Evolutionary conservation across 37 sponge, comb jelly and placozoan genomes (phyloP), one percentile per base, ranked within the genome.

Genomic region (Oopsacas minuta): DNA sequence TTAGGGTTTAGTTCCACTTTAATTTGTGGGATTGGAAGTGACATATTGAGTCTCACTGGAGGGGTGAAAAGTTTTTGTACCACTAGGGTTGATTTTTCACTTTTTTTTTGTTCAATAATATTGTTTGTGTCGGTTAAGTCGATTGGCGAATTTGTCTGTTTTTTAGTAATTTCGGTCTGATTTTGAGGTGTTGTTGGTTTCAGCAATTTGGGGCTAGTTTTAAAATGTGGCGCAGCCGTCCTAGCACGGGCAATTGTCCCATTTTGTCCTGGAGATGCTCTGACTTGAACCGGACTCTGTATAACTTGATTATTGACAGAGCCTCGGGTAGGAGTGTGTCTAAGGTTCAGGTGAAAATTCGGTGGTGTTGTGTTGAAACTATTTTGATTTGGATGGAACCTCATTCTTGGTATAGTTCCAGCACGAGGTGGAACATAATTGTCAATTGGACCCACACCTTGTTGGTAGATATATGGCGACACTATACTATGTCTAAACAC

Each of bases 241-340:
- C 75, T 61, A 61, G 75, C 75, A 25, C 75, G 75, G 5, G 75
- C 75, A 3, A 61, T 61, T 25, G 75, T 61, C 17, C 75, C 75
- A 61, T 34, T 61, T n/a, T 61, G 75, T 5, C 75, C 28, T 3
- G 75, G 75, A 20, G 75, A 61, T 12, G 75, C 28, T 61, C 22
- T 61, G 3, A 61, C 17, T 34, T 61, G 22, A 20, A 25, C 28
- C 7, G 75, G 75, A 61, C 75, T 61, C 22, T 3, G 75, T 3
- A 61, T 34, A 20, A 10, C 22, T 12, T 3, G 22, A 10, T 61
- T 61, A 10, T 25, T 61, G 7, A 3, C 30, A 34, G 75, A 20
- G 8, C 12, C 49, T 17, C 15, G 22, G 3, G 30, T 3, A 7
- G 75, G 75, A 32, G 75, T 25, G 7, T 61, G 75, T 10, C 28